Conservation (phyloP, 2,888 invertebrate genomes). For the Hydrotaea cyrtoneurina region DNA sequence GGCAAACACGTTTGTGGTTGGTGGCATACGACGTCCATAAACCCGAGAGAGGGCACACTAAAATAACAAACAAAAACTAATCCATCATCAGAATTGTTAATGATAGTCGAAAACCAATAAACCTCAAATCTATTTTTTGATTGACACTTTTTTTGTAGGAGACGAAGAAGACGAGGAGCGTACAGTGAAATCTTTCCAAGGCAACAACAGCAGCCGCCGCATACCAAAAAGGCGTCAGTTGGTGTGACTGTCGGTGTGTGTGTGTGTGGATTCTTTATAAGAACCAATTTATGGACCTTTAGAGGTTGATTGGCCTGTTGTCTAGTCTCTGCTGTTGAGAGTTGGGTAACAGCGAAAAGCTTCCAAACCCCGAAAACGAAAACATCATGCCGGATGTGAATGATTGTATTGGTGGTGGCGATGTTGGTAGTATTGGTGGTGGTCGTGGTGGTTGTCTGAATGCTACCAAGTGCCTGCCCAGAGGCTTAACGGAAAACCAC, state of each 20-base stretch:
- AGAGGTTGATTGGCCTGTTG: no score
- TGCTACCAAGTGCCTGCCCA: not conserved
- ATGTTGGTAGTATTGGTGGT: not conserved
- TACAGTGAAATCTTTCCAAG: not conserved
- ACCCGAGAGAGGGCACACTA: not conserved
- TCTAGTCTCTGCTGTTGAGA: no score
- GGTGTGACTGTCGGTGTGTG: not conserved
- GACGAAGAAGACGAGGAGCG: not conserved
- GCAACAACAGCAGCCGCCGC: not conserved
- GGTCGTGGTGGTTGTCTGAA: not conserved
- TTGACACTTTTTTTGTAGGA: conserved; percentile 55
- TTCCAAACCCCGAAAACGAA: not conserved
- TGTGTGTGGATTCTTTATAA: no score
- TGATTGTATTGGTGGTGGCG: not conserved
- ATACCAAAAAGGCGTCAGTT: not conserved
- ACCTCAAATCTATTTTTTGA: conserved; percentile 51
- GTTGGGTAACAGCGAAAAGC: not conserved
- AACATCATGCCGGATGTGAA: conserved; percentile 5
- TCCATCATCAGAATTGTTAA: conserved; percentile 38
- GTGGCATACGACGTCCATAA: conserved; percentile 2
- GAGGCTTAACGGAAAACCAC: not conserved
- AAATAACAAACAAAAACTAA: not conserved
- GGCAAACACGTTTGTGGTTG: not conserved
- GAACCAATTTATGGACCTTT: not conserved
- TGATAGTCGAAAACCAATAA: conserved; percentile 34